phyloP scores from a whole-genome alignment of 2,113 vertebrate species.

The Galbula dea region DNA sequence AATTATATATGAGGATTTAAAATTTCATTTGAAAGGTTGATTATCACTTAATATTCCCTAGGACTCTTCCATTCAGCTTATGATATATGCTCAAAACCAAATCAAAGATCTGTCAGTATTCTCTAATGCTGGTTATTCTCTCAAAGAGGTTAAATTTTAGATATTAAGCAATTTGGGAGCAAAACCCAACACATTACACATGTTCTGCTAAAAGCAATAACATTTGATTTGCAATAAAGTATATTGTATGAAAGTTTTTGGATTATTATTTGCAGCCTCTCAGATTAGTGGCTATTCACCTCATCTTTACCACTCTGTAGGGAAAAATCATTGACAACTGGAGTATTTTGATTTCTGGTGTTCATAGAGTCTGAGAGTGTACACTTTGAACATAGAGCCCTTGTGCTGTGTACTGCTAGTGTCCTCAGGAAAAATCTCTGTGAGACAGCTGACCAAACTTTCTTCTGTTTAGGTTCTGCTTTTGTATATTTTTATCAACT shows the following conservation, averaged over 20 bases:
- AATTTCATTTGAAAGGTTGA: background rate
- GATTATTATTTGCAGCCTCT: conserved; percentile 21
- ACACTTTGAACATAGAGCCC: background rate
- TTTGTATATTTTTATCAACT: background rate
- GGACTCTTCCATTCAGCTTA: background rate
- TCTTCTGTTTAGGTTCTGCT: background rate
- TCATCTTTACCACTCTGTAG: background rate
- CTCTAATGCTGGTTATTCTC: background rate
- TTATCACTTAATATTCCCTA: background rate
- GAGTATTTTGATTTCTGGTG: conserved; percentile 40
- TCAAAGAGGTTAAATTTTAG: conserved; percentile 5
- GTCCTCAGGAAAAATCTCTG: background rate
- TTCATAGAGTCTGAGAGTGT: conserved; percentile 21
- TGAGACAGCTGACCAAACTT: background rate
- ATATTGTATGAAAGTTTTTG: background rate
- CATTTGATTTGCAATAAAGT: conserved; percentile 24
- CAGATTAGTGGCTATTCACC: conserved; percentile 16
- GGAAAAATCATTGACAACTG: conserved; percentile 25
- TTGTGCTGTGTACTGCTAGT: background rate
- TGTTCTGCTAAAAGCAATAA: conserved; percentile 19
- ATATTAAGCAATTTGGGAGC: background rate
- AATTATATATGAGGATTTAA: background rate
- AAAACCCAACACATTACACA: background rate
- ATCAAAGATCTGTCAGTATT: background rate
- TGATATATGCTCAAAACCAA: background rate